phyloP scores from a whole-genome alignment of 37 sponge, comb jelly and placozoan genomes.

The Mnemiopsis leidyi region DNA sequence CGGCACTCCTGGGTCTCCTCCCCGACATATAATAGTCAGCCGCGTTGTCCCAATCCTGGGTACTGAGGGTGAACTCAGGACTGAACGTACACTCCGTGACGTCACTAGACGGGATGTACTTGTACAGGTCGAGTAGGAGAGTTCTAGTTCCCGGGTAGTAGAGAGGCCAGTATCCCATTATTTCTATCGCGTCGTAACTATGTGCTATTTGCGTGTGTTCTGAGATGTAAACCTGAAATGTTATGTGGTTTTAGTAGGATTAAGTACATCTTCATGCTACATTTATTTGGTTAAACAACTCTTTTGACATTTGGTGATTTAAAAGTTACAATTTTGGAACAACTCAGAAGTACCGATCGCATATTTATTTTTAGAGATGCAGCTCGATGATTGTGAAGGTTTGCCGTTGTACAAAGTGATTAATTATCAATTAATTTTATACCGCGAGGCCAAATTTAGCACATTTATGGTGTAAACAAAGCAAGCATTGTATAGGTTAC shows the following conservation, averaged over 20 bases:
- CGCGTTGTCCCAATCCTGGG: neutral
- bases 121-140: neutral
- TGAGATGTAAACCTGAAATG: neutral
- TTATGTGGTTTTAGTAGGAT: too few species aligned
- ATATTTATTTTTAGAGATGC: too few species aligned
- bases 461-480: neutral
- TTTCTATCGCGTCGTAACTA: neutral
- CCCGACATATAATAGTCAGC: neutral
- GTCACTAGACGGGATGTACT: neutral
- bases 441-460: neutral
- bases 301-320: too few species aligned
- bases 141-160: neutral
- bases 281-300: too few species aligned
- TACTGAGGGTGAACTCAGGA: neutral
- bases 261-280: too few species aligned
- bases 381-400: too few species aligned
- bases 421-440: neutral
- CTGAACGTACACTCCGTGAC: neutral
- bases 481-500: neutral
- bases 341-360: too few species aligned
- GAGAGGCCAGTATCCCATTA: constrained; percentile 21
- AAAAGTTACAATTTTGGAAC: too few species aligned
- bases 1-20: neutral
- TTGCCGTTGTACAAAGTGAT: too few species aligned
- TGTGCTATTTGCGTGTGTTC: neutral